Conservation (phyloP, 2,797 vertebrate species). For the Enteromius anoplus region DNA sequence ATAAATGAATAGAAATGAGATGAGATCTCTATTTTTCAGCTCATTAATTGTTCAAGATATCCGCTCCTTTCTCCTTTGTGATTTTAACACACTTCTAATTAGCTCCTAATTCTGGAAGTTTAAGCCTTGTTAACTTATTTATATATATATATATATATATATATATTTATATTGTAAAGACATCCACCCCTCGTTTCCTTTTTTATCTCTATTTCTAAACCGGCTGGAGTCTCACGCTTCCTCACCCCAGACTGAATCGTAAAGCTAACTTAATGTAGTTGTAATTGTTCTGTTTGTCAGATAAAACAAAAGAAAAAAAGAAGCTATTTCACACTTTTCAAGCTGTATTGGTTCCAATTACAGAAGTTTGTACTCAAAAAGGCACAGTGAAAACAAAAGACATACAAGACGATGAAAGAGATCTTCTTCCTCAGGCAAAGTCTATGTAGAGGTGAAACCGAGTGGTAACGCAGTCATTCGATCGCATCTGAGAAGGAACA, state of each 20-base stretch:
- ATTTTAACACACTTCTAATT: conserved; percentile 80
- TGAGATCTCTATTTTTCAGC: conserved; percentile 76
- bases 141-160: no score
- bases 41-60: conserved; percentile 80
- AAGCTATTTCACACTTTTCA: not conserved
- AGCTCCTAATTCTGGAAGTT: conserved; percentile 73
- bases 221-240: conserved; percentile 47
- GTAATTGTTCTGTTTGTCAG: conserved; percentile 70
- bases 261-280: conserved; percentile 62
- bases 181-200: conserved; percentile 76
- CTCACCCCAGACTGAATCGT: conserved; percentile 44
- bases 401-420: conserved; percentile 42
- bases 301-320: not conserved
- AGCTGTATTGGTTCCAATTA: conserved; percentile 31
- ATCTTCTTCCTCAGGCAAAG: conserved; percentile 53
- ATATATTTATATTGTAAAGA: no score
- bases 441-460: conserved; percentile 44
- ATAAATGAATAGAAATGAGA: conserved; percentile 71
- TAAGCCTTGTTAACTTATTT: conserved; percentile 69
- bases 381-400: conserved; percentile 30
- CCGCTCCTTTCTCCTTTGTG: conserved; percentile 73
- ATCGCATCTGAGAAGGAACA: conserved; percentile 43
- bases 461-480: conserved; percentile 42
- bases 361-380: no score
- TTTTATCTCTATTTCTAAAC: conserved; percentile 62